Evolutionary conservation across 1,140 invertebrate species (phyloP).

Genomic region (Neelides sp.): DNA sequence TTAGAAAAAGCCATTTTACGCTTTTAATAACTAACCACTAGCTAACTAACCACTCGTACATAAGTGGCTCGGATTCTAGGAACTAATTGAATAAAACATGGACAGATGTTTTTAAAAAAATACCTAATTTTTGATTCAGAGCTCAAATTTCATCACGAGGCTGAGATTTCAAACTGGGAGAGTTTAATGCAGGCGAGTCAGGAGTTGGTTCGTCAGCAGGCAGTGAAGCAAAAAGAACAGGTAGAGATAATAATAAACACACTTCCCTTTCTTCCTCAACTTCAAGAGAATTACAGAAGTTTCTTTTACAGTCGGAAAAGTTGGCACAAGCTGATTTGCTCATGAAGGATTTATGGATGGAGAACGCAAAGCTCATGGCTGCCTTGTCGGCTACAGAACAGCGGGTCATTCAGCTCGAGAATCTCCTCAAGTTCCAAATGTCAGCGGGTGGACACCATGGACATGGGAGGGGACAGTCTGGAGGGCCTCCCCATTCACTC

Average conservation of each 20-base stretch:
- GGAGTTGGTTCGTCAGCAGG: constrained; percentile 50
- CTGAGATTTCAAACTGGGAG: constrained; percentile 46
- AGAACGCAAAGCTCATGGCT: constrained; percentile 57
- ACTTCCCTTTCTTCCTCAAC: background rate
- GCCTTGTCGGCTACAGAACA: constrained; percentile 51
- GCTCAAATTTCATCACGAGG: constrained; percentile 49
- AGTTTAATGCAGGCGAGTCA: constrained; percentile 45
- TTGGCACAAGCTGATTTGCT: constrained; percentile 57
- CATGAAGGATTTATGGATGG: constrained; percentile 64
- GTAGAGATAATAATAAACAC: constrained; percentile 31
- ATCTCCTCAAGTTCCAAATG: constrained; percentile 23
- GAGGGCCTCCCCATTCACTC: too few relatives aligned
- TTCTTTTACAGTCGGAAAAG: constrained; percentile 40
- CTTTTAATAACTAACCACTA: constrained; percentile 1
- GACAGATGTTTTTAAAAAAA: background rate
- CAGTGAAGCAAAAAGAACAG: constrained; percentile 44
- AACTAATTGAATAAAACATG: too few relatives aligned
- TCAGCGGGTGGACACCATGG: background rate
- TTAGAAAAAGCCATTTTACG: background rate
- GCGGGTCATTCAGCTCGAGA: constrained; percentile 18
- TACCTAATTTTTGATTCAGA: constrained; percentile 37
- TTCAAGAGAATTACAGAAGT: background rate
- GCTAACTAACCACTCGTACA: background rate
- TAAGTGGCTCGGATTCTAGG: too few relatives aligned
- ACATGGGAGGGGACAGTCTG: too few relatives aligned